Base-by-base conservation (phyloP, 2,797 vertebrate genomes). In the Brachyalestes nurse region DNA sequence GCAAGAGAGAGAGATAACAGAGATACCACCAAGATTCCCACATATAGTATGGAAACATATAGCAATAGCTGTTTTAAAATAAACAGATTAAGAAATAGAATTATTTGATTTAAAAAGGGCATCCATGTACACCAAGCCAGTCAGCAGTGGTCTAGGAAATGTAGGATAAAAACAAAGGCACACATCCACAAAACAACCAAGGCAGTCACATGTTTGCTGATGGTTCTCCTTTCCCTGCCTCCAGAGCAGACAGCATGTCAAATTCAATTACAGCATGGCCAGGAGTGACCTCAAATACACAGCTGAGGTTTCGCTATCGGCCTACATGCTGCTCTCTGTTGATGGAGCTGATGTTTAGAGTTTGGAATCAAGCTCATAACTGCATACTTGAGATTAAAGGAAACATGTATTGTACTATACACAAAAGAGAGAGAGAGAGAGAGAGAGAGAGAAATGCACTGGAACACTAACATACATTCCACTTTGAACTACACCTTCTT, bases 221-320 rank as follows among this genome's bases (percentile, higher is more conserved):
- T 69, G 12, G 67, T 69, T 38, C 80, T 57, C 66, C 9, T 6
- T 71, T 79, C 69, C 55, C 72, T 67, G 57, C 53, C 34, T 61
- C 42, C 25, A 47, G 60, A 77, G 28, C 83, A 84, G 75, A 78
- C 82, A 23, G 82, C 58, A 69, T 81, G 82, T 75, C 72, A 81
- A 82, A 87, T 72, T 82, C 70, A 77, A 85, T 85, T 80, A 75
- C 77, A 80, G 38, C 79, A 74, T 53, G 65, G 47, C 58, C 53
- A 75, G 28, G 78, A 66, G 62, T 23, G 25, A 77, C 80, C 78
- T 75, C 72, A 53, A 74, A 78, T 28, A 65, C 40, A 60, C 7
- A n/a, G 75, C 77, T 58, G 55, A 7, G 25, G 55, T 62, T 25
- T 71, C 23, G 71, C 79, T 80, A 34, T 53, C 38, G 72, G 77